These are phyloP conservation scores for Catagonus wagneri DNA, from an alignment of 2,113 vertebrate genomes.

Conservation along the genomic window DNA sequence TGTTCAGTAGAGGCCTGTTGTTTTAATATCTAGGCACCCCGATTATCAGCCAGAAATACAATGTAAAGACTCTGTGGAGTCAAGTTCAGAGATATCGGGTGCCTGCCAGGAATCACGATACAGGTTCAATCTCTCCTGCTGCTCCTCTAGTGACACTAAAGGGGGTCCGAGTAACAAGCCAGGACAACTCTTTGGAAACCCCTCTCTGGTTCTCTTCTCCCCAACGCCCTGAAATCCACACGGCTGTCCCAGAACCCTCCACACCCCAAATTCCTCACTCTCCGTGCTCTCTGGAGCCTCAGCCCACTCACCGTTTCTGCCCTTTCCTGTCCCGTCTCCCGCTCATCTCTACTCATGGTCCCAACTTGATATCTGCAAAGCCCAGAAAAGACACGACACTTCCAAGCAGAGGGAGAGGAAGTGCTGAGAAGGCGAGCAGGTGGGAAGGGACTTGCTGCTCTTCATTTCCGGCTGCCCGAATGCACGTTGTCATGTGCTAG, in stretches of 20 bases:
- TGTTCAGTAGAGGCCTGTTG: background rate
- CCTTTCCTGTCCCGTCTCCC: background rate
- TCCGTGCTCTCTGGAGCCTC: rapidly evolving
- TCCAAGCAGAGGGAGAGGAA: background rate
- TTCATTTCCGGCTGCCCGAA: rapidly evolving
- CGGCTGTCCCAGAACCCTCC: background rate
- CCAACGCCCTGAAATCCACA: too few species aligned
- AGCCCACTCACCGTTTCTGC: background rate
- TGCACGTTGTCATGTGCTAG: rapidly evolving
- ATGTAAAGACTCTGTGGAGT: background rate
- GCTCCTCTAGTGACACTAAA: background rate
- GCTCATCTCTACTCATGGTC: background rate
- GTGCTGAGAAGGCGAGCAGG: background rate
- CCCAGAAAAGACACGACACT: background rate
- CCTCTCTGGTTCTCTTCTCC: background rate
- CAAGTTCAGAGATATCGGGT: background rate
- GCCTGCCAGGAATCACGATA: background rate
- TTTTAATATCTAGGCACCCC: background rate
- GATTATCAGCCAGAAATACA: background rate
- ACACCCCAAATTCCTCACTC: background rate
- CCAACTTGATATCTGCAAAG: background rate
- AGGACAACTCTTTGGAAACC: background rate
- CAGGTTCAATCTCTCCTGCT: background rate
- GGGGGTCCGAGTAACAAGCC: background rate
- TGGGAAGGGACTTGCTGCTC: background rate